Evolutionary conservation across 2,888 invertebrate genomes (phyloP).

Genomic region (Fabriciana adippe): DNA sequence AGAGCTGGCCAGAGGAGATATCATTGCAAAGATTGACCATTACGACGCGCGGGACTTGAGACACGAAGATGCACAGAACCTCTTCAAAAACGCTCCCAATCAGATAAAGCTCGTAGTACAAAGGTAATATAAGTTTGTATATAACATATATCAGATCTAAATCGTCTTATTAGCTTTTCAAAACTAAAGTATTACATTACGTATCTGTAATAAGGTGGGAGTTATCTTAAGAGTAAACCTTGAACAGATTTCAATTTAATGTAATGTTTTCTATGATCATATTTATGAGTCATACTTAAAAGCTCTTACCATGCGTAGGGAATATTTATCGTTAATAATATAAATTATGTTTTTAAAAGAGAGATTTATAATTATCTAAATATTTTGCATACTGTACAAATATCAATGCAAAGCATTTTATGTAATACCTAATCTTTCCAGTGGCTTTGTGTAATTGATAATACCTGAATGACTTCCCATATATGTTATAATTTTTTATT

Average conservation of each 20-base stretch:
- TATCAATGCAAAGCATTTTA: too few species aligned
- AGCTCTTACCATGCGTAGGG: slow-evolving; percentile 11
- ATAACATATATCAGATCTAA: background rate
- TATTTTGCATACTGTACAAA: too few species aligned
- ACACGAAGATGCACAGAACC: slow-evolving; percentile 95
- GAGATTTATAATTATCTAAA: too few species aligned
- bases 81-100: slow-evolving; percentile 91
- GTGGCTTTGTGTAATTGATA: too few species aligned
- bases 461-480: too few species aligned
- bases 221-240: slow-evolving; percentile 25
- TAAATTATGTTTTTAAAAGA: too few species aligned
- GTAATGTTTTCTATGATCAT: slow-evolving; percentile 4
- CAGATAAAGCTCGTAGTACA: slow-evolving; percentile 91
- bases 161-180: background rate
- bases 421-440: too few species aligned
- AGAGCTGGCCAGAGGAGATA: slow-evolving; percentile 93
- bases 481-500: too few species aligned
- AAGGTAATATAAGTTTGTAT: slow-evolving; percentile 80
- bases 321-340: background rate
- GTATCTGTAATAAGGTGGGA: slow-evolving; percentile 11
- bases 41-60: slow-evolving; percentile 93
- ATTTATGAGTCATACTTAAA: slow-evolving; percentile 16
- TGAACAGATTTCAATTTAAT: slow-evolving; percentile 37
- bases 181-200: slow-evolving; percentile 1
- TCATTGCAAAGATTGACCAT: slow-evolving; percentile 94